Base-by-base conservation (phyloP, 2,888 invertebrate species). In the Lochmaea capreae region DNA sequence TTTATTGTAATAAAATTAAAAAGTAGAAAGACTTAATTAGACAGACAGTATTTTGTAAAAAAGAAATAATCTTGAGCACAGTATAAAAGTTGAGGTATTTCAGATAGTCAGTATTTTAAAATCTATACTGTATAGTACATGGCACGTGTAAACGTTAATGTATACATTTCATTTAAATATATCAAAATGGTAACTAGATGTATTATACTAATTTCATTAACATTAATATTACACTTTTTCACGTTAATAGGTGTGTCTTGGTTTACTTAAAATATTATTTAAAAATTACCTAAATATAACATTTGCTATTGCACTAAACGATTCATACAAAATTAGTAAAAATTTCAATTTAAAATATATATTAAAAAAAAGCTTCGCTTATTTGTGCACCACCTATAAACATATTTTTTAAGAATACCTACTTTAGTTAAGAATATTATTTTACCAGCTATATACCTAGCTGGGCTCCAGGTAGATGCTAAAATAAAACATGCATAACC, bases 21-120 rank as follows among this genome's bases (percentile, higher is more conserved):
- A 72, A 73, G 61, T 70, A 75, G 73, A 75, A 67, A 68, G 54
- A 73, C 22, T 68, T 71, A 68, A 72, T 67, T 74, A 46, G 72
- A 76, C 71, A 75, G 73, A 73, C 71, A 73, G 75, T 72, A 67
- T 72, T 75, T 77, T 69, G 71, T 77, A 77, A 73, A 77, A 77
- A 76, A 76, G 76, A 76, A 76, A 74, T 71, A 75, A 76, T 77
- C 72, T 76, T 77, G 77, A 77, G 77, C 77, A 75, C 62, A 77
- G 69, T 77, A 77, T 76, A 76, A 76, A 76, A 77, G 67, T 75
- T 77, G 77, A 77, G 77, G 77, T 77, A 77, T 77, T 77, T 77
- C 72, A 77, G 73, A 77, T 73, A 74, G 54, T 72, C 73, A 71
- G 59, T 76, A 72, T 72, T 63, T 67, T 71, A 75, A 70, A 46